phyloP scores from a whole-genome alignment of 2,797 vertebrate genomes.

The Prunella strophiata region DNA sequence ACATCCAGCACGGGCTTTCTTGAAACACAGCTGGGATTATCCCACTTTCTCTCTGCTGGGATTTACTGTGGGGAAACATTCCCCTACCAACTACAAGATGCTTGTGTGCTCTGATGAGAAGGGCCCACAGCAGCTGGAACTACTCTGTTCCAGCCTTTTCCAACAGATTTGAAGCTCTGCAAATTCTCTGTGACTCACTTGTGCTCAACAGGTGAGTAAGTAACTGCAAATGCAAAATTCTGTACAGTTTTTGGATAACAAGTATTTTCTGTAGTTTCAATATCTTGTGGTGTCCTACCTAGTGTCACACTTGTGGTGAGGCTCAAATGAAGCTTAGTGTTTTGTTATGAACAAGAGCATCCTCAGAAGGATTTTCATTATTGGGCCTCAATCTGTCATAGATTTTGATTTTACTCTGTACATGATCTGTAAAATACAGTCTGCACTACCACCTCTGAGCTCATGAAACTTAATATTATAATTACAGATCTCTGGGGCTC shows the following conservation, averaged over 20 bases:
- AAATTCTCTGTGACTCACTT: neutral
- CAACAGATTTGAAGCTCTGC: neutral
- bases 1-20: neutral
- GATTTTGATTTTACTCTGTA: conserved; percentile 68
- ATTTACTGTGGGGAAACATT: neutral
- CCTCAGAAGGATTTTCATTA: conserved; percentile 54
- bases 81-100: rapidly evolving
- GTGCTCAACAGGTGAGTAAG: neutral
- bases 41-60: conserved; percentile 25
- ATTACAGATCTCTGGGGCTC: conserved; percentile 78
- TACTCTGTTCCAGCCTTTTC: neutral
- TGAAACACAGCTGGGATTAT: neutral
- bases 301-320: neutral
- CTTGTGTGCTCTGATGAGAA: neutral
- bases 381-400: conserved; percentile 61
- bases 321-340: conserved; percentile 15
- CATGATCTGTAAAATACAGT: conserved; percentile 67
- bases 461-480: conserved; percentile 78
- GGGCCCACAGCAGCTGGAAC: neutral
- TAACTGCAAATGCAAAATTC: neutral
- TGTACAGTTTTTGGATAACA: neutral
- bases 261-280: neutral
- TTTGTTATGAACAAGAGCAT: conserved; percentile 31
- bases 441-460: conserved; percentile 61
- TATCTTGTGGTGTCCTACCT: neutral